Base-by-base conservation (phyloP, 2,888 invertebrate genomes). In the Apamea crenata region DNA sequence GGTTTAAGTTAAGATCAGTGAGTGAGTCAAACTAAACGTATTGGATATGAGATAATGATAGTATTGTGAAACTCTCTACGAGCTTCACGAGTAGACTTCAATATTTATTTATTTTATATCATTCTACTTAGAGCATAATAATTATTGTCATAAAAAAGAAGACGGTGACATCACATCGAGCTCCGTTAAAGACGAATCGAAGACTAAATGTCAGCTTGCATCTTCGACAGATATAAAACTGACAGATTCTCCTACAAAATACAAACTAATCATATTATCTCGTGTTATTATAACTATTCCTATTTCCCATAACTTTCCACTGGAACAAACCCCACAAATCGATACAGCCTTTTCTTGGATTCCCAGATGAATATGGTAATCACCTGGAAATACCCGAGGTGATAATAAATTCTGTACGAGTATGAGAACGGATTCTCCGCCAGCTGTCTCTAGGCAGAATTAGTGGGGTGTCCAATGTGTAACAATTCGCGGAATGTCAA, bases 281-380 rank as follows among this genome's bases (percentile, higher is more conserved):
- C 25, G n/a, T 53, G 47, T 75, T 25, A n/a, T 32, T 63, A 59
- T 32, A 18, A 36, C 21, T 36, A 65, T 6, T 36, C 25, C 25
- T 6, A 65, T 21, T 21, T 65, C 25, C 65, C 16, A 32, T 56
- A 21, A 44, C n/a, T 79, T 70, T 10, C 61, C 61, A 40, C 53
- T 8, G 21, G 53, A 21, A 53, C 56, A 40, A 67, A 71, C 53
- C 44, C 18, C 1, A 47, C 10, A 16, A 71, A 76, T 78, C 82
- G 61, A 81, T 76, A 29, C 21, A 36, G n/a, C 56, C 47, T 59
- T 75, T 86, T 67, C 77, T 77, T 66, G 75, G 77, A 66, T 78
- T 78, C 77, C 77, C 83, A 85, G 80, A 85, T 85, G 83, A 74
- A 87, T 88, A 87, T 84, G 78, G 67, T 84, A 88, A 86, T 82